A percentile compares a stretch with the other conserved stretches of the same genome.
Evolutionary conservation across 1,140 invertebrate species (phyloP).

Genomic region (Drosophila carrolli): DNA sequence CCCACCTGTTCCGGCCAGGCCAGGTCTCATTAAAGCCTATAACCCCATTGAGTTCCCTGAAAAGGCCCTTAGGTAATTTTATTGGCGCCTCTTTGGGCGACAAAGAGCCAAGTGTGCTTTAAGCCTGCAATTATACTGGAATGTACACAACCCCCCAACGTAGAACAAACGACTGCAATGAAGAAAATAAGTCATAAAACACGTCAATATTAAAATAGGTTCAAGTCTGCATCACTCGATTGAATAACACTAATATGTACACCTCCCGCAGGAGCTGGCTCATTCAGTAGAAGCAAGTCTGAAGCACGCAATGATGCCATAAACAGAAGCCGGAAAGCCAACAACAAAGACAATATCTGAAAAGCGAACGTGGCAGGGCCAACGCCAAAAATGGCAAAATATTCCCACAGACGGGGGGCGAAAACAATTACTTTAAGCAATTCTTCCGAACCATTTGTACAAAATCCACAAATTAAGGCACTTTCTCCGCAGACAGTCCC

Average conservation of each 20-base stretch:
- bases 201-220: slow-evolving; percentile 14
- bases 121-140: not conserved
- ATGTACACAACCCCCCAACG: not conserved
- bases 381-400: slow-evolving; percentile 47
- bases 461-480: slow-evolving; percentile 81
- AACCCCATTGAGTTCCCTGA: not conserved
- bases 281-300: not conserved
- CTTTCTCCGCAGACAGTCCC: slow-evolving; percentile 46
- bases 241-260: not conserved
- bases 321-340: slow-evolving; percentile 2
- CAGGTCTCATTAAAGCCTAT: slow-evolving; percentile 7
- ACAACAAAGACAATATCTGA: slow-evolving; percentile 13
- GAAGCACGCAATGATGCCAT: slow-evolving; percentile 23
- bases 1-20: not conserved
- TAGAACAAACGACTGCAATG: too few species aligned
- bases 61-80: not conserved
- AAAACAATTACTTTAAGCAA: slow-evolving; percentile 82
- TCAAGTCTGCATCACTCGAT: slow-evolving; percentile 6
- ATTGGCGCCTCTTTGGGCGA: not conserved
- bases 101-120: not conserved
- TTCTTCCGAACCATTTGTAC: slow-evolving; percentile 80
- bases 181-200: not conserved
- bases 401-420: slow-evolving; percentile 23
- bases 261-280: not conserved
- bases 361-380: slow-evolving; percentile 9